These are phyloP conservation scores for Genyomyrus donnyi DNA, from an alignment of 2,113 vertebrate species.

Conservation along the genomic window DNA sequence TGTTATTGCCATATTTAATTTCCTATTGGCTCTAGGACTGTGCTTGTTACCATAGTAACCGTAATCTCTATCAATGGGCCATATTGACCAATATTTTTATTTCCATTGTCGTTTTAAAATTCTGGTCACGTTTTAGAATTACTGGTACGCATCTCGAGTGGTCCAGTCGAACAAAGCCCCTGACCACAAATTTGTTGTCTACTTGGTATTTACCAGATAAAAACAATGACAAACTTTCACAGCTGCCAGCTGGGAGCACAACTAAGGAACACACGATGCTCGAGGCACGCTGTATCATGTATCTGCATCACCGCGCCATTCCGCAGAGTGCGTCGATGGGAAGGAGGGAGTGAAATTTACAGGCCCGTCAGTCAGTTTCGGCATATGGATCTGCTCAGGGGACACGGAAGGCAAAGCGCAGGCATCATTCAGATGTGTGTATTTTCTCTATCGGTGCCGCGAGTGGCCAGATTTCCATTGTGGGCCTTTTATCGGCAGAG, in stretches of 20 bases:
- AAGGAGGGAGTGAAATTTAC: not conserved
- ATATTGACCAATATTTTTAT: not conserved
- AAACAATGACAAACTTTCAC: not conserved
- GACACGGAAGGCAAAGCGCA: not conserved
- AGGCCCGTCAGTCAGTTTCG: not conserved
- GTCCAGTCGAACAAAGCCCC: not conserved
- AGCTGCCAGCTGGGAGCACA: not conserved
- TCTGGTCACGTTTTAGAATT: not conserved
- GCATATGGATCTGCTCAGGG: not conserved
- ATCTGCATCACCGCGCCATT: not conserved
- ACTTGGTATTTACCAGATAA: not conserved
- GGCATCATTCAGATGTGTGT: not conserved
- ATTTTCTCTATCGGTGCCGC: not conserved
- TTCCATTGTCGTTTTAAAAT: not conserved
- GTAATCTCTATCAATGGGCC: not conserved
- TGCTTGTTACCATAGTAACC: not conserved
- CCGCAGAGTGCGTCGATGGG: not conserved
- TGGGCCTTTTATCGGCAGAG: not conserved
- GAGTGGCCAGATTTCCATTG: not conserved
- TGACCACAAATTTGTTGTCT: not conserved
- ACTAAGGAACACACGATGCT: not conserved
- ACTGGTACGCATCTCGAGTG: not conserved
- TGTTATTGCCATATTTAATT: not conserved
- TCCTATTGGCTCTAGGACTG: not conserved
- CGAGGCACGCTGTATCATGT: not conserved